Evolutionary conservation across 2,797 vertebrate genomes (phyloP).

Genomic region (Takifugu ocellatus): DNA sequence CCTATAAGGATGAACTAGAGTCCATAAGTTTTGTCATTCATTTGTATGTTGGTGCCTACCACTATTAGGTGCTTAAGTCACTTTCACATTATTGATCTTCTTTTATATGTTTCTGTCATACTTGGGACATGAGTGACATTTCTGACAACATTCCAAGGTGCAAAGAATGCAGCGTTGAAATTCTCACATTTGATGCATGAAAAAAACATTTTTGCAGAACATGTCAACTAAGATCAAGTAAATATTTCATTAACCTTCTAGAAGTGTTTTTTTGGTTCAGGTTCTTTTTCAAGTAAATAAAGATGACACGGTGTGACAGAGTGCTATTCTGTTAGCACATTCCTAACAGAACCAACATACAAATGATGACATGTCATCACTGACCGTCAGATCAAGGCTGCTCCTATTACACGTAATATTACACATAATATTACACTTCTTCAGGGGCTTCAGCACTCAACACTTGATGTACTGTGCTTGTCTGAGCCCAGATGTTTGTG

Average conservation of each 20-base stretch:
- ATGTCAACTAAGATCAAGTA: constrained; percentile 6
- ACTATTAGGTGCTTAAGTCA: too few species aligned
- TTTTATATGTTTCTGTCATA: too few species aligned
- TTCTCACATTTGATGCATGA: neutral
- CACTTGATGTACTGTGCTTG: constrained; percentile 63
- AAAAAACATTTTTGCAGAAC: constrained; percentile 3
- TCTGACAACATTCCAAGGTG: too few species aligned
- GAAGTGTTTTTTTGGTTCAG: constrained; percentile 18
- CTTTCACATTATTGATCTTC: too few species aligned
- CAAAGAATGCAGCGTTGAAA: neutral
- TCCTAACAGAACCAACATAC: constrained; percentile 39
- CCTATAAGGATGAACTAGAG: too few species aligned
- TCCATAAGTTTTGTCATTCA: too few species aligned
- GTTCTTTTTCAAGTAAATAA: constrained; percentile 17
- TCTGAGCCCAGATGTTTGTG: constrained; percentile 60
- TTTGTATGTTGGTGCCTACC: too few species aligned
- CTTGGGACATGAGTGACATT: too few species aligned
- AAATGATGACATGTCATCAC: constrained; percentile 59
- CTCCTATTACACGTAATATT: constrained; percentile 15
- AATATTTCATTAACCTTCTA: constrained; percentile 2
- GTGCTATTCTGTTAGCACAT: constrained; percentile 43
- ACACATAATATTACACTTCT: constrained; percentile 50
- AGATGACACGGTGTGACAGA: constrained; percentile 28
- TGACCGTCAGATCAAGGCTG: constrained; percentile 52
- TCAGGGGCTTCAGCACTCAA: constrained; percentile 52